Base-by-base conservation (phyloP, 2,113 vertebrate genomes). In the Parus major region DNA sequence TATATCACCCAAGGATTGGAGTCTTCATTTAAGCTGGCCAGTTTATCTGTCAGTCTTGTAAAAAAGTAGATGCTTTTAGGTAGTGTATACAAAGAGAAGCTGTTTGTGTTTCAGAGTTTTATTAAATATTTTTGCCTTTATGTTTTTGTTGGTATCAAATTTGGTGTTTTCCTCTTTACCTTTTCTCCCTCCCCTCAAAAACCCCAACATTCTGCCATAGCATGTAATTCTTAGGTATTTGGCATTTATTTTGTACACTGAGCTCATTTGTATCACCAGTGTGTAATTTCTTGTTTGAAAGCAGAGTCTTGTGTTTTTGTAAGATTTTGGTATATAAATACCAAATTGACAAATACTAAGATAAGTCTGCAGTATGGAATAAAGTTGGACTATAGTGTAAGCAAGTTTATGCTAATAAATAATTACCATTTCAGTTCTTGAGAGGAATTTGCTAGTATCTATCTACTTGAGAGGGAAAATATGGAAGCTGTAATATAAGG, bases 391-490 rank as follows among this genome's bases (percentile, higher is more conserved):
- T 91, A 95, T 3, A 87, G 63, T 66, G 93, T 72, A n/a, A 88
- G 70, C 71, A 78, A 80, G 46, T 86, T 93, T 86, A n/a, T 93
- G 39, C 33, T 84, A 72, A 70, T 94, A 93, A 96, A 86, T 84
- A 91, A 91, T 92, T 94, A 33, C 72, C 39, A 50, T 59, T 93
- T 77, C 49, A 91, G 47, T 50, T 91, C 92, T 94, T 33, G 80
- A 87, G 92, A 93, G 79, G 86, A 71, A 87, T 93, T 87, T 78
- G 39, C 56, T 88, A 53, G 75, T 92, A 94, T 86, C 85, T 92
- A 10, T 71, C n/a, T 75, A 36, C 93, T 97, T 71, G 80, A 87
- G 89, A 82, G 80, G 87, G 63, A 93, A 95, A 90, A 87, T 95
- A 71, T 71, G 80, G 88, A 76, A 85, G 41, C 91, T 94, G 64